Evolutionary conservation across 2,888 invertebrate species (phyloP).

Genomic region (Oligia fasciuncula): DNA sequence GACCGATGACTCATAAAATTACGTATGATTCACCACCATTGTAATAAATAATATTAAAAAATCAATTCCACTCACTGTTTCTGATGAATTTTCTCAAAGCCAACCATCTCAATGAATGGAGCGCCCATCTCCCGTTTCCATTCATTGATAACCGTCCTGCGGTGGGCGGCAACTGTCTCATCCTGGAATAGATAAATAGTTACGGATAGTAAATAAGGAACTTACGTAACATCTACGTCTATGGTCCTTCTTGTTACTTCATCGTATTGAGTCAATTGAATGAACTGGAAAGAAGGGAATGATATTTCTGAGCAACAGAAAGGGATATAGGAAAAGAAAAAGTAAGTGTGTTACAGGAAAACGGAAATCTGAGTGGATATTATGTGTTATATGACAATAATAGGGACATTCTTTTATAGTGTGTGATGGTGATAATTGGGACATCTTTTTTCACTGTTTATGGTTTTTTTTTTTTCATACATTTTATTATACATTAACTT

Average conservation of each 20-base stretch:
- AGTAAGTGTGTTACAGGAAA: too few relatives aligned
- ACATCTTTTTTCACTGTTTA: neutral
- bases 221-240: constrained; percentile 50
- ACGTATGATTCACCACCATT: neutral
- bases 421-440: neutral
- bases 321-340: neutral
- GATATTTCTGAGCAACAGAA: constrained; percentile 7
- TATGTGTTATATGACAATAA: too few relatives aligned
- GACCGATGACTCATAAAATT: constrained; percentile 8
- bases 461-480: neutral
- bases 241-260: constrained; percentile 50
- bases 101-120: constrained; percentile 96
- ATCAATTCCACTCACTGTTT: constrained; percentile 84
- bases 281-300: constrained; percentile 51
- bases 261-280: constrained; percentile 42
- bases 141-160: constrained; percentile 89
- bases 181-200: constrained; percentile 77
- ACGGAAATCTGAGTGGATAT: too few relatives aligned
- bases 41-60: neutral
- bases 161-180: constrained; percentile 90
- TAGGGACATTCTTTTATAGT: too few relatives aligned
- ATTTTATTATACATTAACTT: neutral
- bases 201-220: constrained; percentile 21
- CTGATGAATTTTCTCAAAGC: constrained; percentile 95
- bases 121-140: constrained; percentile 94